Evolutionary conservation across 2,797 vertebrate species (phyloP), one percentile per base, ranked within the genome.

Genomic region (Malurus leucopterus): DNA sequence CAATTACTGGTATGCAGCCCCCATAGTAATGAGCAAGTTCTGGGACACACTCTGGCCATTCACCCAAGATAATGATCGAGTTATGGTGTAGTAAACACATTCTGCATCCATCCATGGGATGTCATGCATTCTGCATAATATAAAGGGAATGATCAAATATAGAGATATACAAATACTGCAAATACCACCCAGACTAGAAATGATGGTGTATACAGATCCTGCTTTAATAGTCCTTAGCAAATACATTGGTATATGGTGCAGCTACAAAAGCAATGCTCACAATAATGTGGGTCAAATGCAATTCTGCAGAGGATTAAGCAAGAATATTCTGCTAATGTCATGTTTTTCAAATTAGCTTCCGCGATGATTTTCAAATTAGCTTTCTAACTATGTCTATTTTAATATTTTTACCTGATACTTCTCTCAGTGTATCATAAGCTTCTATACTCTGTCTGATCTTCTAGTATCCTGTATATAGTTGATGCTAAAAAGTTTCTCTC

Each of bases 21-120:
- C 73, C 79, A 91, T 94, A 93, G 89, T 67, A 93, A 95, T 95
- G 68, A 93, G 88, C 58, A 82, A 76, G 61, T 85, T 69, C 63
- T 87, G 89, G 89, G 62, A 84, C 76, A 92, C 43, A 75, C 23
- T 73, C 53, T 89, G 90, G 85, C 86, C 59, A 21, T 73, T 94
- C 88, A 93, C 41, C 79, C 90, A 89, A 95, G 89, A 93, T 82
- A 94, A 89, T 73, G 78, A 95, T 95, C 92, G 2, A 94, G 68
- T 67, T 84, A 73, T 87, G 24, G 81, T 71, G 84, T 55, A 67
- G 76, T 91, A 91, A 93, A 93, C 84, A 94, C 61, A 93, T 86
- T 90, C 89, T 92, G 92, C 92, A 95, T 95, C 84, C 67, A 63
- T 95, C 75, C 47, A 43, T 26, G 76, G 70, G 62, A 75, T 86